Evolutionary conservation across 1,140 invertebrate genomes (phyloP).

Genomic region (Acromyrmex heyeri): DNA sequence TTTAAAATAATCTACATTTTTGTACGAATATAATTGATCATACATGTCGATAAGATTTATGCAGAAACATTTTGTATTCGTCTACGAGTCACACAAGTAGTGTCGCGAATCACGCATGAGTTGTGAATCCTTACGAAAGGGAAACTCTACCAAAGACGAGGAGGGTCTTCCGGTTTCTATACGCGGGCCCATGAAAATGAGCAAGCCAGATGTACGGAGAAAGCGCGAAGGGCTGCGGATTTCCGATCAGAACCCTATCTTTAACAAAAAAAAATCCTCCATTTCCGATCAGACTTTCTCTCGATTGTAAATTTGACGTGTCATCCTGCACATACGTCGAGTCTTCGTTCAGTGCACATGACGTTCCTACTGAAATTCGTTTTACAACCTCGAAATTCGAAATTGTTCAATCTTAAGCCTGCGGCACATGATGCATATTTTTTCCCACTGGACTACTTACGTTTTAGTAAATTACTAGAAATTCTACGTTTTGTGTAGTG

Average conservation of each 20-base stretch:
- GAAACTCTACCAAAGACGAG: slow-evolving; percentile 38
- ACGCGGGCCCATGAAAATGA: slow-evolving; percentile 40
- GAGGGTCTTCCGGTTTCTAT: slow-evolving; percentile 68
- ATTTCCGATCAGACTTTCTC: slow-evolving; percentile 38
- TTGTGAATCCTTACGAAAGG: slow-evolving; percentile 58
- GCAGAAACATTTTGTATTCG: not conserved
- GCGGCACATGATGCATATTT: too few relatives aligned
- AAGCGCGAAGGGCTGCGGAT: slow-evolving; percentile 70
- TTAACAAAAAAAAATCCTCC: slow-evolving; percentile 45
- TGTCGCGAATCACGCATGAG: slow-evolving; percentile 48
- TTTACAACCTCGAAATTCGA: not conserved
- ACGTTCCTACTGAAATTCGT: not conserved
- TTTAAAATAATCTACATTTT: slow-evolving; percentile 4
- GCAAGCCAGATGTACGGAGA: slow-evolving; percentile 70
- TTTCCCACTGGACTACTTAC: too few relatives aligned
- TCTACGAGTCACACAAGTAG: slow-evolving; percentile 52
- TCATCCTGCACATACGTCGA: not conserved
- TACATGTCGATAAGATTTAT: slow-evolving; percentile 3
- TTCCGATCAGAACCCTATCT: slow-evolving; percentile 69
- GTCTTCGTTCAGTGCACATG: not conserved
- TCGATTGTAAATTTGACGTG: slow-evolving; percentile 20
- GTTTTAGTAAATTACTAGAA: too few relatives aligned
- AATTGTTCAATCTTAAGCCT: not conserved
- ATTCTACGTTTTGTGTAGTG: too few relatives aligned
- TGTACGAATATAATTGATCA: not conserved